These are phyloP conservation scores for Rhinatrema bivittatum DNA, from an alignment of 2,797 vertebrate genomes.

Conservation along the genomic window DNA sequence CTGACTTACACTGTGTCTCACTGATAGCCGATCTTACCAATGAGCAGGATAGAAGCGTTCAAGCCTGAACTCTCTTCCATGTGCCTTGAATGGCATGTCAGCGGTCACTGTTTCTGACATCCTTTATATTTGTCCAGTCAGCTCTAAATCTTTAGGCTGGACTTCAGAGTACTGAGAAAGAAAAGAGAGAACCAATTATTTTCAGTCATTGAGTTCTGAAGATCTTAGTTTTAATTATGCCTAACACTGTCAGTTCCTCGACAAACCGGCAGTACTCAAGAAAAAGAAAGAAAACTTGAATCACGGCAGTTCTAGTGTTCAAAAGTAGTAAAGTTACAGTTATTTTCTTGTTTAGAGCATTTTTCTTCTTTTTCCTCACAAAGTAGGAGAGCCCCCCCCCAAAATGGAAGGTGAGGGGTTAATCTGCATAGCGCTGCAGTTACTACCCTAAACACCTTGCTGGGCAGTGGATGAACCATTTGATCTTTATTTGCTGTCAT, in stretches of 20 bases:
- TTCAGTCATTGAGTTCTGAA: constrained; percentile 76
- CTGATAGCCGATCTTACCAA: constrained; percentile 81
- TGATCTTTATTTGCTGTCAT: too few relatives aligned
- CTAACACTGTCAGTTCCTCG: constrained; percentile 71
- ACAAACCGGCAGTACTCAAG: constrained; percentile 64
- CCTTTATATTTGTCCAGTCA: constrained; percentile 89
- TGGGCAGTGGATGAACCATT: too few relatives aligned
- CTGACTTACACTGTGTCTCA: constrained; percentile 71
- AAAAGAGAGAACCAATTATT: constrained; percentile 83
- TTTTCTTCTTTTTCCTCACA: constrained; percentile 12
- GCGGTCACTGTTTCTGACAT: constrained; percentile 77
- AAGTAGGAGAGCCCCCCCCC: too few relatives aligned
- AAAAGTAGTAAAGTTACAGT: constrained; percentile 28
- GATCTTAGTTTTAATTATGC: constrained; percentile 78
- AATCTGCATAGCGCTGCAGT: too few relatives aligned
- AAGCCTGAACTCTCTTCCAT: constrained; percentile 70
- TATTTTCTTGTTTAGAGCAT: constrained; percentile 17
- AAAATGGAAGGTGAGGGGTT: too few relatives aligned
- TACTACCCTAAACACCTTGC: too few relatives aligned
- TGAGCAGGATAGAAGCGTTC: constrained; percentile 69
- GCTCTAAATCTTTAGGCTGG: constrained; percentile 81
- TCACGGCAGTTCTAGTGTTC: constrained; percentile 40
- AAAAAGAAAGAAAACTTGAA: constrained; percentile 25
- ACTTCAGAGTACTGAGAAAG: constrained; percentile 67
- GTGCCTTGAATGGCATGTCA: constrained; percentile 74